Conservation (phyloP, 2,888 invertebrate species). For the Sepiola atlantica region DNA sequence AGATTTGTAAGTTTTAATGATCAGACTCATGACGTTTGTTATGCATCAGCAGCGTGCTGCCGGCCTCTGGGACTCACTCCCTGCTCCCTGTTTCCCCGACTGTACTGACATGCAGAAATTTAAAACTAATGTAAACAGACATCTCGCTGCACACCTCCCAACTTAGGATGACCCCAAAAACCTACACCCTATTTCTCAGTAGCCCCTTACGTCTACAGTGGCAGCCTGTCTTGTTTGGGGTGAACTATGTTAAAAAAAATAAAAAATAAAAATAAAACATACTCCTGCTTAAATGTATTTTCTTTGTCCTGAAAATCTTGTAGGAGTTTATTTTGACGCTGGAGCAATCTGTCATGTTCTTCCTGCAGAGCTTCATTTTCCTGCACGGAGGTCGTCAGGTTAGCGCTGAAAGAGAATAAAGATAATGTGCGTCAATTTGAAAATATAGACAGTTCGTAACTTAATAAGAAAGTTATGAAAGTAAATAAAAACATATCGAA, state of each 20-base stretch:
- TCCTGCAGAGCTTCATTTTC: slow-evolving; percentile 71
- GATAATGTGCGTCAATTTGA: background rate
- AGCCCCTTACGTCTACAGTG: no score
- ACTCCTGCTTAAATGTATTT: slow-evolving; percentile 64
- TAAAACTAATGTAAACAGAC: no score
- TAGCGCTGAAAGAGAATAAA: slow-evolving; percentile 62
- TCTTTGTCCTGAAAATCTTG: slow-evolving; percentile 70
- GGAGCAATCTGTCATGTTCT: slow-evolving; percentile 70
- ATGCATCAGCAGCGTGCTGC: background rate
- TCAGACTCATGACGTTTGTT: background rate
- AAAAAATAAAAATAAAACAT: no score
- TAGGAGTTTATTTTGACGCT: slow-evolving; percentile 68
- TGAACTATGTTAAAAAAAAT: no score
- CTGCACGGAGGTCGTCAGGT: slow-evolving; percentile 58
- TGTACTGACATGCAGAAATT: no score
- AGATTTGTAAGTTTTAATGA: background rate
- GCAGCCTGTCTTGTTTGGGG: no score
- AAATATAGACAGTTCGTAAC: background rate
- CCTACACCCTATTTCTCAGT: no score
- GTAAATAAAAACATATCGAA: no score
- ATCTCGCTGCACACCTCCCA: no score
- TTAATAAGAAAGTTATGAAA: background rate
- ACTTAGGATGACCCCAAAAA: no score
- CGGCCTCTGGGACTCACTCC: no score
- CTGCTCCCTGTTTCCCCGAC: no score